phyloP scores from a whole-genome alignment of 2,113 vertebrate species.

The Fulmarus glacialis region DNA sequence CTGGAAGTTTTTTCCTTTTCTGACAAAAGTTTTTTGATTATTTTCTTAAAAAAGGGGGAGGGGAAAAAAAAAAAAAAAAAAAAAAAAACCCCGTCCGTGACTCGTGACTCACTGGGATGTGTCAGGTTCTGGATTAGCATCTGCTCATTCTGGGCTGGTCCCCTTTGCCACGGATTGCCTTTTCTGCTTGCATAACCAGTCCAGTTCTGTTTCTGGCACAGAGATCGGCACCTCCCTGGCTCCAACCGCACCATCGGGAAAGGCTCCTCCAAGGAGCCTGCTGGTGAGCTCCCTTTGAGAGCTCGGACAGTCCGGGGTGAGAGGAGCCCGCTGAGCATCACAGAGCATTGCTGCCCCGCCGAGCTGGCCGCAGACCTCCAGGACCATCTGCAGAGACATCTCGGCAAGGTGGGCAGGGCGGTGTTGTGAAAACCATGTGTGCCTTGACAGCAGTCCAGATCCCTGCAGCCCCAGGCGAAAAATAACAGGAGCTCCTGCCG shows the following conservation, averaged over 20 bases:
- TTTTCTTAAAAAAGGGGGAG: background rate
- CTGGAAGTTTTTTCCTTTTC: background rate
- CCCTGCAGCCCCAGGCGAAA: background rate
- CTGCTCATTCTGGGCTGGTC: background rate
- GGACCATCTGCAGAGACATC: background rate
- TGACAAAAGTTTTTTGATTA: background rate
- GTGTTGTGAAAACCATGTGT: background rate
- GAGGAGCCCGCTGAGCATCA: background rate
- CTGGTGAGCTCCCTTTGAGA: background rate
- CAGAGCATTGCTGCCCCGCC: fast-evolving
- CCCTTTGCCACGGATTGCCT: background rate
- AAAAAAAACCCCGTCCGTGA: background rate
- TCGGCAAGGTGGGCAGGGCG: fast-evolving
- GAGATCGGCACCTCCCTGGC: background rate
- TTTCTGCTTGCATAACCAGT: background rate
- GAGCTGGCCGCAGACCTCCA: background rate
- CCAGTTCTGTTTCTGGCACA: background rate
- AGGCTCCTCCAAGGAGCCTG: background rate
- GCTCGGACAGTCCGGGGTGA: fast-evolving
- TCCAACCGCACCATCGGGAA: background rate
- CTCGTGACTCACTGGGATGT: background rate
- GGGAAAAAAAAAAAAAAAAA: no score
- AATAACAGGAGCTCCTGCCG: background rate
- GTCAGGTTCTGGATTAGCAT: background rate
- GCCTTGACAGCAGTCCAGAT: background rate